Evolutionary conservation across 2,888 invertebrate genomes (phyloP).

Genomic region (Leucoma salicis): DNA sequence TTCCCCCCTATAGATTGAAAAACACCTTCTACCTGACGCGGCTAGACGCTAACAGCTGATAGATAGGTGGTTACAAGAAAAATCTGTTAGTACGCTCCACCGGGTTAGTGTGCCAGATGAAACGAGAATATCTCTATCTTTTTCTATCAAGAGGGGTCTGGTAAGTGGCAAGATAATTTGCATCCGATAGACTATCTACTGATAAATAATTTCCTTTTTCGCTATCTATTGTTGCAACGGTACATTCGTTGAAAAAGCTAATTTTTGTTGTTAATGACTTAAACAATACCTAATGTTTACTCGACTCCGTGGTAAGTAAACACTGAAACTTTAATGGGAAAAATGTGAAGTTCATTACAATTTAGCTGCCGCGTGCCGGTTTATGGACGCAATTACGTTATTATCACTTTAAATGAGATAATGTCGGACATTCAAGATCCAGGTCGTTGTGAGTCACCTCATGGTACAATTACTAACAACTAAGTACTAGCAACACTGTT

Average conservation of each 20-base stretch:
- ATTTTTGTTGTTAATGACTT: slow-evolving; percentile 20
- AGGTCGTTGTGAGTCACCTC: slow-evolving; percentile 61
- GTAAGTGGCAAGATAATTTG: slow-evolving; percentile 70
- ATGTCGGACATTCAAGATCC: slow-evolving; percentile 46
- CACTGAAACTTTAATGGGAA: slow-evolving; percentile 14
- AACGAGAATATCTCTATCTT: slow-evolving; percentile 48
- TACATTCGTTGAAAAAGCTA: slow-evolving; percentile 48
- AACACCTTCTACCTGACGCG: slow-evolving; percentile 39
- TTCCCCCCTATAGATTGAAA: slow-evolving; percentile 43
- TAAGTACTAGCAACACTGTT: slow-evolving; percentile 40
- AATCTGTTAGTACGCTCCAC: slow-evolving; percentile 63
- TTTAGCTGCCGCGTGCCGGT: slow-evolving; percentile 19
- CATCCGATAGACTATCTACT: slow-evolving; percentile 69
- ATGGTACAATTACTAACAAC: slow-evolving; percentile 41
- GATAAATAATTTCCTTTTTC: slow-evolving; percentile 68
- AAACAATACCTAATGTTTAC: slow-evolving; percentile 8
- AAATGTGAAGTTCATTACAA: slow-evolving; percentile 22
- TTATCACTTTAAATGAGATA: slow-evolving; percentile 60
- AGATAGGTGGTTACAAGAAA: slow-evolving; percentile 51
- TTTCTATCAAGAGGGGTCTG: slow-evolving; percentile 61
- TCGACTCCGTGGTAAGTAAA: slow-evolving; percentile 19
- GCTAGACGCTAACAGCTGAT: slow-evolving; percentile 60
- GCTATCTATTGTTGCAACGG: slow-evolving; percentile 50
- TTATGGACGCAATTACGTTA: slow-evolving; percentile 51
- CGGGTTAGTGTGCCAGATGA: slow-evolving; percentile 70